Evolutionary conservation across 2,888 invertebrate species (phyloP).

Genomic region (Archips crataeganus): DNA sequence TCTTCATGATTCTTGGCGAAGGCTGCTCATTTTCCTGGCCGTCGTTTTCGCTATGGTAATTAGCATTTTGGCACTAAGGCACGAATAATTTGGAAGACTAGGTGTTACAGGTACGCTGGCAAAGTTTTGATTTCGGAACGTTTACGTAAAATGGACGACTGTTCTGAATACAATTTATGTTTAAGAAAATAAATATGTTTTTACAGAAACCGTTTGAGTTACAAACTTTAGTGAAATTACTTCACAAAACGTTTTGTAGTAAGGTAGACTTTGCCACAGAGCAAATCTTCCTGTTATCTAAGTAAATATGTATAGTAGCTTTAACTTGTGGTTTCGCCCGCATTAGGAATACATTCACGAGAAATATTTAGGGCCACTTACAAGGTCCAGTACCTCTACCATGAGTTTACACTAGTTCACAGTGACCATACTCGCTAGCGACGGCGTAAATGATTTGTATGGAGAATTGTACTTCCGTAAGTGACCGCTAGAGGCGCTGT

Average conservation of each 20-base stretch:
- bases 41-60: slow-evolving; percentile 77
- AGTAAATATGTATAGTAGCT: too few relatives aligned
- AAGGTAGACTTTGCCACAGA: too few relatives aligned
- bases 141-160: slow-evolving; percentile 35
- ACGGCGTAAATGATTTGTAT: too few relatives aligned
- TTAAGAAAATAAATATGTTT: slow-evolving; percentile 12
- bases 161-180: slow-evolving; percentile 38
- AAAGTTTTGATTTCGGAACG: slow-evolving; percentile 42
- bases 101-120: slow-evolving; percentile 47
- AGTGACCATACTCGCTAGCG: too few relatives aligned
- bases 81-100: slow-evolving; percentile 73
- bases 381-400: too few relatives aligned
- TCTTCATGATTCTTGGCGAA: slow-evolving; percentile 81
- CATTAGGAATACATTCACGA: too few relatives aligned
- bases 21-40: slow-evolving; percentile 75
- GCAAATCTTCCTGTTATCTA: too few relatives aligned
- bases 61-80: slow-evolving; percentile 83
- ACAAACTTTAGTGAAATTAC: background rate
- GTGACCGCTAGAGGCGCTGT: too few relatives aligned
- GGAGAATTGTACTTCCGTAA: too few relatives aligned
- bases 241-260: background rate
- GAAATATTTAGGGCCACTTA: too few relatives aligned
- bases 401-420: too few relatives aligned
- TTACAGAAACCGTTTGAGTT: background rate
- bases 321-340: too few relatives aligned